Evolutionary conservation across 2,888 invertebrate species (phyloP).

Genomic region (Cephus pulcher): DNA sequence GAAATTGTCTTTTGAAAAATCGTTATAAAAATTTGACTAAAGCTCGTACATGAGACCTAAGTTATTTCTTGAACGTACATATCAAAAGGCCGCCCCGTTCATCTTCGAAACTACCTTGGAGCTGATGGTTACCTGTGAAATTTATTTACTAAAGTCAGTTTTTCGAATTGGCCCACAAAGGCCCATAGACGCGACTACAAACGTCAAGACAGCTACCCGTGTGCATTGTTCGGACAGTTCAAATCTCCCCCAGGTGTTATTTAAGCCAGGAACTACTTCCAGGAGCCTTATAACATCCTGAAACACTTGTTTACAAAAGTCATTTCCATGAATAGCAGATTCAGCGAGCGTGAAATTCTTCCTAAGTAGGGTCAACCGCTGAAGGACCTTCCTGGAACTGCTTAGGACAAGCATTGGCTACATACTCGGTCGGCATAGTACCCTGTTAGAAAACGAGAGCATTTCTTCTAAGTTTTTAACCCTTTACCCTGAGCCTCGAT

Average conservation of each 20-base stretch:
- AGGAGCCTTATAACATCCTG: slow-evolving; percentile 34
- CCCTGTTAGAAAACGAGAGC: slow-evolving; percentile 22
- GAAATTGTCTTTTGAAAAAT: background rate
- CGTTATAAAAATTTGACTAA: background rate
- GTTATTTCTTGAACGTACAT: background rate
- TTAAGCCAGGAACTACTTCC: slow-evolving; percentile 22
- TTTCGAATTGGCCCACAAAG: slow-evolving; percentile 13
- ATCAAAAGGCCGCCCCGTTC: background rate
- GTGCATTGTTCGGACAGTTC: background rate
- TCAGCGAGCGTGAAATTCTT: slow-evolving; percentile 37
- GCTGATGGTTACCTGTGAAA: slow-evolving; percentile 20
- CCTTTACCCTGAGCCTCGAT: background rate
- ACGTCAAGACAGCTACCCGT: background rate
- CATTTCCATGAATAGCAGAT: slow-evolving; percentile 43
- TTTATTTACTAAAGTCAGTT: slow-evolving; percentile 19
- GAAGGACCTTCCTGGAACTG: slow-evolving; percentile 26
- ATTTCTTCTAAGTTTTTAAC: slow-evolving; percentile 15
- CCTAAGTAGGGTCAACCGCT: slow-evolving; percentile 5
- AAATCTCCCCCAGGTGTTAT: slow-evolving; percentile 2
- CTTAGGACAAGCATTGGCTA: slow-evolving; percentile 3
- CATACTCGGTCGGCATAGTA: slow-evolving; percentile 13
- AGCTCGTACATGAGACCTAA: background rate
- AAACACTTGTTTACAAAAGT: slow-evolving; percentile 46
- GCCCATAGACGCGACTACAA: background rate
- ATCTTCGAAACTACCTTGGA: background rate